phyloP scores from a whole-genome alignment of 2,888 invertebrate species.

The Trisateles emortualis region DNA sequence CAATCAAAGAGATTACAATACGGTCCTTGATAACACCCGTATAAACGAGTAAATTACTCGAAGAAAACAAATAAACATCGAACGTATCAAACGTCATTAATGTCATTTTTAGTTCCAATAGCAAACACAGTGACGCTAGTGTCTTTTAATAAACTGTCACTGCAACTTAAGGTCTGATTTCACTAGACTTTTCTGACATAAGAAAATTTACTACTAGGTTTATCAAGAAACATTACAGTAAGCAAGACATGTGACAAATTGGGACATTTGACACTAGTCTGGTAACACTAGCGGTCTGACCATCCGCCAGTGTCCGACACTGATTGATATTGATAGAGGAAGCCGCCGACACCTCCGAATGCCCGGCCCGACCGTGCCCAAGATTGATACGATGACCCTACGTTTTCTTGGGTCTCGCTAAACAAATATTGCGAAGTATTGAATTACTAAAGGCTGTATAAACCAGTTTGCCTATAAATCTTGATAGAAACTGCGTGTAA shows the following conservation, averaged over 20 bases:
- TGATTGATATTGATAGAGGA: slow-evolving; percentile 78
- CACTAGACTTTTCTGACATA: not conserved
- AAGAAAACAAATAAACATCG: too few relatives aligned
- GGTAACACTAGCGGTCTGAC: slow-evolving; percentile 32
- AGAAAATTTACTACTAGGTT: not conserved
- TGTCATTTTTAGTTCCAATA: not conserved
- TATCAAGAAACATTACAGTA: not conserved
- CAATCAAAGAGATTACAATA: too few relatives aligned
- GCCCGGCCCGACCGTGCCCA: slow-evolving; percentile 33
- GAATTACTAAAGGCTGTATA: slow-evolving; percentile 36
- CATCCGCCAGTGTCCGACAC: slow-evolving; percentile 48
- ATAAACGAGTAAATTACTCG: too few relatives aligned
- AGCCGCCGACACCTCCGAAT: slow-evolving; percentile 46
- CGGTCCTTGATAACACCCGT: too few relatives aligned
- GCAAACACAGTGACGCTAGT: not conserved
- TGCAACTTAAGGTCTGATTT: too few relatives aligned
- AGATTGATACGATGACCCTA: slow-evolving; percentile 54
- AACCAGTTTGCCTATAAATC: slow-evolving; percentile 5
- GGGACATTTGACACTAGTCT: slow-evolving; percentile 34
- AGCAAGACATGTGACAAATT: slow-evolving; percentile 11
- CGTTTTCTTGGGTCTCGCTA: slow-evolving; percentile 30
- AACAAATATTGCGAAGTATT: slow-evolving; percentile 39
- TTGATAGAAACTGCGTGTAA: not conserved
- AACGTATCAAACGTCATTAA: not conserved
- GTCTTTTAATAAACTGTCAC: not conserved